A percentile compares a stretch with the other conserved stretches of the same genome.
Evolutionary conservation across 2,113 vertebrate genomes (phyloP).

Genomic region (Tetrax tetrax): DNA sequence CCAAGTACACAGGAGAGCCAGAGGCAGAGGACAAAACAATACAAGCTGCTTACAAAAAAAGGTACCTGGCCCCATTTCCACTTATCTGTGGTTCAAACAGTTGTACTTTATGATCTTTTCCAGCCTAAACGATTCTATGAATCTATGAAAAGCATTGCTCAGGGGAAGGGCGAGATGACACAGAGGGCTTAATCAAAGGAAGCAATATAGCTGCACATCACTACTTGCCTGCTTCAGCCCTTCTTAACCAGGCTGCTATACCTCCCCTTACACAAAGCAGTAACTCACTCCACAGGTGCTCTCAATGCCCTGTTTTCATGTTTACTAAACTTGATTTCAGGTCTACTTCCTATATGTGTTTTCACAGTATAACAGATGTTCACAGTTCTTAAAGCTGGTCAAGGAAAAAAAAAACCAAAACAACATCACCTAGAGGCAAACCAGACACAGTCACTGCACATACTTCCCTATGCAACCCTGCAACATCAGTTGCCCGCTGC

Average conservation of each 20-base stretch:
- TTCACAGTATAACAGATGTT: neutral
- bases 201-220: neutral
- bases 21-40: too few species aligned
- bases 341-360: neutral
- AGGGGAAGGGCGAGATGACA: neutral
- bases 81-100: neutral
- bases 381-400: neutral
- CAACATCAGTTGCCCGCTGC: neutral
- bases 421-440: neutral
- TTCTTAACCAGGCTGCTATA: neutral
- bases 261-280: neutral
- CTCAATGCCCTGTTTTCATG: too few species aligned
- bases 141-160: neutral
- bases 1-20: too few species aligned
- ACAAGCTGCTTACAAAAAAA: too few species aligned
- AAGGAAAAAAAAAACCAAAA: neutral
- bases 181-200: neutral
- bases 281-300: neutral
- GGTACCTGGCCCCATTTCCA: too few species aligned
- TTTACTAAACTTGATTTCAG: neutral
- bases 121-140: too few species aligned
- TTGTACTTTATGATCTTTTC: too few species aligned
- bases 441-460: neutral
- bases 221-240: neutral
- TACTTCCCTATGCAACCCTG: neutral